These are phyloP conservation scores for Anguilla japonica DNA, from an alignment of 2,113 vertebrate species.

Conservation along the genomic window DNA sequence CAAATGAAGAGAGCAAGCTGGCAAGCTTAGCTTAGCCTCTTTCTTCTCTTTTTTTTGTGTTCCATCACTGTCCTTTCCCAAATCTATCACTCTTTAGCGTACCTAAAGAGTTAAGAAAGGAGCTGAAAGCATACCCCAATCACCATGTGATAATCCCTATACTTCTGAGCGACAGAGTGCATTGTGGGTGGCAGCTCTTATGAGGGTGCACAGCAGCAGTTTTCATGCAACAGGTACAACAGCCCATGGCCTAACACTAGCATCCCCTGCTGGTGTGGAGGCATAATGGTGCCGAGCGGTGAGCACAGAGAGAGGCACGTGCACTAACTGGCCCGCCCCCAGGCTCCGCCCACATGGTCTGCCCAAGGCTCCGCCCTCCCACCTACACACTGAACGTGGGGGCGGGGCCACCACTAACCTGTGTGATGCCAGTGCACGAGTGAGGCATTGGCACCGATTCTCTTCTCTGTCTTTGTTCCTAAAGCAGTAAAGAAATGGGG, in stretches of 20 bases:
- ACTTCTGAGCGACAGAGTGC: not conserved
- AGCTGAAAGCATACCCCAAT: not conserved
- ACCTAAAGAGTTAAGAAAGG: not conserved
- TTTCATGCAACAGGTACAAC: conserved; percentile 14
- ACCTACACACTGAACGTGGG: not conserved
- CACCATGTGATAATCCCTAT: not conserved
- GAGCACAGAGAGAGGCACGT: not conserved
- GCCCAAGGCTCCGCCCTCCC: not conserved
- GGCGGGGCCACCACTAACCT: conserved; percentile 46
- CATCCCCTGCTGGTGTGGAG: conserved; percentile 25
- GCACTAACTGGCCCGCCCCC: not conserved
- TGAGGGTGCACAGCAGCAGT: not conserved
- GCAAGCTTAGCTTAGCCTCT: not conserved
- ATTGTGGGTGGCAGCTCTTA: not conserved
- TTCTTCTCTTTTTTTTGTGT: not conserved
- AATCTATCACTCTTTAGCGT: not conserved
- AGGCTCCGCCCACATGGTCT: not conserved
- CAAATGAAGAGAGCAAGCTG: not conserved
- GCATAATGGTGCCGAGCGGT: conserved; percentile 22
- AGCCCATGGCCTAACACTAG: conserved; percentile 4
- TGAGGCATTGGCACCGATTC: conserved; percentile 18
- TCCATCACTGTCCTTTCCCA: not conserved
- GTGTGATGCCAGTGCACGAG: conserved; percentile 33
- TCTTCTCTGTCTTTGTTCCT: conserved; percentile 34
- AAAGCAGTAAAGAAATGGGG: conserved; percentile 28